Evolutionary conservation across 2,888 invertebrate species (phyloP), one percentile per base, ranked within the genome.

Genomic region (Loripinus fragilis): DNA sequence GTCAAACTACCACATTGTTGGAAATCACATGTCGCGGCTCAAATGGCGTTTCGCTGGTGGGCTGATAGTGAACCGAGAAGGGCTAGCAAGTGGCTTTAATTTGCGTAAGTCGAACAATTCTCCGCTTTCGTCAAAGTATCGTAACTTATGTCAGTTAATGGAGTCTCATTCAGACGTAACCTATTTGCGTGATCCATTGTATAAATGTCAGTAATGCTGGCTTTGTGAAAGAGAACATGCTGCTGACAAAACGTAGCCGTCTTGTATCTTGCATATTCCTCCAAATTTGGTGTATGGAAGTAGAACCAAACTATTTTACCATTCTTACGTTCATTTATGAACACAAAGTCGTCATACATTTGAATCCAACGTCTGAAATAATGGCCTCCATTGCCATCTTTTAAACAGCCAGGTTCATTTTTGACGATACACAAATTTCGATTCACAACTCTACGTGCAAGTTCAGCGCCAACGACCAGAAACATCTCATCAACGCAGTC

Each of bases 401-500:
- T 5, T 25, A 55, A 25, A 25, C 55, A 55, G 28, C 20, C 20
- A 3, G 3, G 7, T 25, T 55, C 55, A 8, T 20, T 7, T 5
- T 55, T 7, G 20, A 7, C 28, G 30, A 12, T 28, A 55, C 55
- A 55, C 23, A 55, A 55, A 5, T 25, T 8, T 17, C 55, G 23
- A 25, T 55, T 28, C 5, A 28, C 28, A 17, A 55, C 17, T 7
- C 55, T 25, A 8, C 30, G 25, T 7, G 55, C 55, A 8, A 55
- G 28, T 20, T 20, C 55, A 28, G 17, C 17, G 5, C 55, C 55
- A 28, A 55, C 8, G 7, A 55, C 8, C 25, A 55, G 55, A 17
- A 55, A 55, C 55, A 55, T 55, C 5, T 55, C 55, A 55, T 55
- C 55, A 5, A 55, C 55, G 28, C 55, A 50, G 23, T 50, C 50